phyloP scores from a whole-genome alignment of 2,113 vertebrate species.

The Hassar affinis region DNA sequence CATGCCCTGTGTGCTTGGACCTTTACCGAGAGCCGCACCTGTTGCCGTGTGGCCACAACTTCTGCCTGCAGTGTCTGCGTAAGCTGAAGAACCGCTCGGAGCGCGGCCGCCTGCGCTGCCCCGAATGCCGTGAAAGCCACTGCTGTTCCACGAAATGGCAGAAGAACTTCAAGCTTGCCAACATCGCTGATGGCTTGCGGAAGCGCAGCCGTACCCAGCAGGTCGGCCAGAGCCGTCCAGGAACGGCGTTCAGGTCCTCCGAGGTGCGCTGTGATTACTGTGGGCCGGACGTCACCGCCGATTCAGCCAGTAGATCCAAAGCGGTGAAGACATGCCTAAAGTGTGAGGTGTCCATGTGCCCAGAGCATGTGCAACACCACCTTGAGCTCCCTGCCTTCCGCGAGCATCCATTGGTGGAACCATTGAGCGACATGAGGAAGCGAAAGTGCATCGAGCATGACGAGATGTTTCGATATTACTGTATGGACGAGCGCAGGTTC shows the following conservation, averaged over 20 bases:
- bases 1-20: constrained; percentile 72
- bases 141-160: constrained; percentile 53
- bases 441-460: constrained; percentile 72
- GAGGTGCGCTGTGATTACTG: constrained; percentile 71
- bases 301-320: neutral
- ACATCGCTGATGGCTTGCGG: constrained; percentile 68
- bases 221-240: neutral
- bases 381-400: constrained; percentile 70
- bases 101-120: constrained; percentile 65
- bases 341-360: constrained; percentile 77
- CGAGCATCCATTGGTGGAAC: constrained; percentile 69
- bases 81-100: constrained; percentile 59
- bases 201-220: constrained; percentile 20
- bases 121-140: constrained; percentile 70
- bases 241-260: neutral
- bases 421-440: constrained; percentile 65
- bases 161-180: constrained; percentile 75
- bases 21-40: constrained; percentile 69
- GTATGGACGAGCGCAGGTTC: constrained; percentile 65
- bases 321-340: constrained; percentile 75
- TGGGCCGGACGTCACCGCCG: neutral
- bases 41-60: constrained; percentile 74
- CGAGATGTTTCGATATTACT: constrained; percentile 72
- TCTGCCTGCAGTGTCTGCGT: constrained; percentile 71
- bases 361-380: constrained; percentile 70